A percentile compares a stretch with the other conserved stretches of the same genome.
Evolutionary conservation across 2,113 vertebrate species (phyloP).

Genomic region (Sardina pilchardus): DNA sequence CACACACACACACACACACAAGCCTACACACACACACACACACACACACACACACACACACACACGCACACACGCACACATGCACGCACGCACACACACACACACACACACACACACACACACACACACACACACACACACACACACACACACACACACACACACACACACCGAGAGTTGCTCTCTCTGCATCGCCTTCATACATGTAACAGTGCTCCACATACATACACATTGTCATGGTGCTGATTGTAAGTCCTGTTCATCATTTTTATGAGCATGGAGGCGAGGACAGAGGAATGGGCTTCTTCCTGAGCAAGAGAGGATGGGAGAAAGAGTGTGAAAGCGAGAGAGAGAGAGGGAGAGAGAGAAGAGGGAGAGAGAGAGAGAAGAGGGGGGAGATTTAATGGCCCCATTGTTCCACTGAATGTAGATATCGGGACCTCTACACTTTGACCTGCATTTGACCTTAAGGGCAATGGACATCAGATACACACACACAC

Average conservation of each 20-base stretch:
- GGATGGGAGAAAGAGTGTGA: conserved; percentile 53
- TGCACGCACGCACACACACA: neutral
- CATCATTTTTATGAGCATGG: conserved; percentile 81
- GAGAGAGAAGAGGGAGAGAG: conserved; percentile 47
- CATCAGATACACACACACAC: conserved; percentile 22
- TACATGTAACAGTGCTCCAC: conserved; percentile 38
- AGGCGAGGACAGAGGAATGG: conserved; percentile 70
- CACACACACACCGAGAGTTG: conserved; percentile 20
- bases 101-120: neutral
- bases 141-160: conserved; percentile 26
- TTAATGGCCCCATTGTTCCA: conserved; percentile 65
- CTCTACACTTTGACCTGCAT: conserved; percentile 63
- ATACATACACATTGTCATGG: conserved; percentile 58
- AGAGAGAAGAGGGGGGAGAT: conserved; percentile 49
- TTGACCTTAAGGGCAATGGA: conserved; percentile 55
- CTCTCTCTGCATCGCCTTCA: neutral
- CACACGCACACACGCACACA: neutral
- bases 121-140: conserved; percentile 26
- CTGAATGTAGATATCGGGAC: conserved; percentile 64
- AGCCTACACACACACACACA: conserved; percentile 31
- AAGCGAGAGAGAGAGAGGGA: conserved; percentile 47
- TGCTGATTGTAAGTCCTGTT: conserved; percentile 69
- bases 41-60: conserved; percentile 20
- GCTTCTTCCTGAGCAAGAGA: conserved; percentile 65
- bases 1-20: conserved; percentile 23